Percentiles rank a stretch among this genome's conserved stretches.
Evolutionary conservation across 2,888 invertebrate species (phyloP).

Genomic region (Nasonovia ribisnigri): DNA sequence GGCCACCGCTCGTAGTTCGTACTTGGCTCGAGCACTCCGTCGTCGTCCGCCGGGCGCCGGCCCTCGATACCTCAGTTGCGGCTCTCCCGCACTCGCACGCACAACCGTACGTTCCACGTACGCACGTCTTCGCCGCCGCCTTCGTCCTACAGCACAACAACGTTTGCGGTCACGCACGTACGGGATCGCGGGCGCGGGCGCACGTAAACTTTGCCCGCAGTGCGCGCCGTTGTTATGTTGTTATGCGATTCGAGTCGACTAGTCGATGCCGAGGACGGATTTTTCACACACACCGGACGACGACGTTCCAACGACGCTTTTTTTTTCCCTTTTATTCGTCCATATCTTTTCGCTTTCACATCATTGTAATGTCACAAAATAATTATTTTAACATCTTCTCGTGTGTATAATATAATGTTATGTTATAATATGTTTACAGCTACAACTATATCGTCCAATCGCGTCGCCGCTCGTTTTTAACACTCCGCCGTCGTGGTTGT

Average conservation of each 20-base stretch:
- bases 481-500: background rate
- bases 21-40: background rate
- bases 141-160: background rate
- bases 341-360: background rate
- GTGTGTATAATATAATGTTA: background rate
- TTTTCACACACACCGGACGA: background rate
- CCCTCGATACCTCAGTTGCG: constrained; percentile 43
- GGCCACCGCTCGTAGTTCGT: background rate
- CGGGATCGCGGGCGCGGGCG: background rate
- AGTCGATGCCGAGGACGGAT: constrained; percentile 1
- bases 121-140: background rate
- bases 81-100: constrained; percentile 40
- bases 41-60: background rate
- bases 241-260: constrained; percentile 15
- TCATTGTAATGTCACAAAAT: background rate
- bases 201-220: background rate
- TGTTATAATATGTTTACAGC: background rate
- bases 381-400: background rate
- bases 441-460: background rate
- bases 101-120: background rate
- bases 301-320: background rate
- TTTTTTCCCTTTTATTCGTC: background rate
- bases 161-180: constrained; percentile 33
- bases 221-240: background rate
- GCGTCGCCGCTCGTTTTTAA: background rate